phyloP scores from a whole-genome alignment of 1,140 invertebrate genomes.

The Phymorhynchus buccinoides region DNA sequence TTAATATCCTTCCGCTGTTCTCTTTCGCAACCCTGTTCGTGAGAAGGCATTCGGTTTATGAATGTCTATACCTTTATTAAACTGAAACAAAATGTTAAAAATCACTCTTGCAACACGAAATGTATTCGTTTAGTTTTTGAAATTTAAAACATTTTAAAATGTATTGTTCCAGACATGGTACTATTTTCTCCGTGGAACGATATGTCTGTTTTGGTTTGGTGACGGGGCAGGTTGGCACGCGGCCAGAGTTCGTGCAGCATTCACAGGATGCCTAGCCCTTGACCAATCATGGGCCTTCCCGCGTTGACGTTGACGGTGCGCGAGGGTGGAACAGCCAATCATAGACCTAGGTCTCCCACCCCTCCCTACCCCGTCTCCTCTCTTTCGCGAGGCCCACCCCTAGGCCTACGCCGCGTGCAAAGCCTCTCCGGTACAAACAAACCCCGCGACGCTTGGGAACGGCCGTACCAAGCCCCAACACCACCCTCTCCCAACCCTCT shows the following conservation, averaged over 20 bases:
- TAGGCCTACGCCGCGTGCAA: constrained; percentile 30
- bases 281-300: constrained; percentile 62
- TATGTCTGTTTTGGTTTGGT: constrained; percentile 2
- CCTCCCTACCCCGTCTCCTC: too few relatives aligned
- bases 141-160: neutral
- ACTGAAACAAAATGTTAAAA: neutral
- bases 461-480: neutral
- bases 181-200: constrained; percentile 49
- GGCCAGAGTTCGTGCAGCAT: constrained; percentile 5
- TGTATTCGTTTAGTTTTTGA: neutral
- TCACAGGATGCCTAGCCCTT: constrained; percentile 44
- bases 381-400: constrained; percentile 5
- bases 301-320: constrained; percentile 50
- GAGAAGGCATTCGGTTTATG: neutral
- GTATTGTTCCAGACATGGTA: constrained; percentile 52
- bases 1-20: neutral
- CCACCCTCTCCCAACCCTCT: neutral
- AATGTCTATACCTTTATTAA: neutral
- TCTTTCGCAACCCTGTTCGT: neutral
- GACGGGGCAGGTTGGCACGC: constrained; percentile 11
- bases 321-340: constrained; percentile 40
- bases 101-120: neutral
- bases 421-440: constrained; percentile 32
- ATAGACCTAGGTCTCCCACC: constrained; percentile 12
- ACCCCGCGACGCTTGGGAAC: neutral